Evolutionary conservation across 2,797 vertebrate species (phyloP).

Genomic region (Rhodeus uyekii): DNA sequence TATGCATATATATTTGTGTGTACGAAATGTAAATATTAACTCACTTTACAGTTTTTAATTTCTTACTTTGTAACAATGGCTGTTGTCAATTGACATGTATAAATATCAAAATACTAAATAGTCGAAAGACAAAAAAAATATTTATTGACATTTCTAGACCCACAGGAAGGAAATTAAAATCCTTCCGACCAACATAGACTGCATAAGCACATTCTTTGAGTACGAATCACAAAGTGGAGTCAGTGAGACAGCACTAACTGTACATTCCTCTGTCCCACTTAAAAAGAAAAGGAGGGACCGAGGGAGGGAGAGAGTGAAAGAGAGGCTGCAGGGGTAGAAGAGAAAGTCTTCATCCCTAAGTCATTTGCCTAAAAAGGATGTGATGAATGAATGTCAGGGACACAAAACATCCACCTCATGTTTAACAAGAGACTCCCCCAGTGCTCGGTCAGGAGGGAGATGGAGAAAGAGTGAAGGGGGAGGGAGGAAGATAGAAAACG

Average conservation of each 20-base stretch:
- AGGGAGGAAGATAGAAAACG: background rate
- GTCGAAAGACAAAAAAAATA: background rate
- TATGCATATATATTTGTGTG: background rate
- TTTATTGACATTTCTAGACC: background rate
- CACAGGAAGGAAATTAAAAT: constrained; percentile 23
- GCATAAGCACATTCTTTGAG: constrained; percentile 38
- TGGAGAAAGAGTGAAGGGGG: constrained; percentile 23
- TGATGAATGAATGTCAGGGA: constrained; percentile 58
- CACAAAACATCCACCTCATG: constrained; percentile 63
- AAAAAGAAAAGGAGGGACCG: constrained; percentile 30
- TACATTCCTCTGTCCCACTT: constrained; percentile 43
- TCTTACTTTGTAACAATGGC: background rate
- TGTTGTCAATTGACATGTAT: background rate
- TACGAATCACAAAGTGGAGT: constrained; percentile 25
- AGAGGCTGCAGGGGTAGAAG: constrained; percentile 36
- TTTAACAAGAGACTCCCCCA: constrained; percentile 58
- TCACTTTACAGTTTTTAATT: too few species aligned
- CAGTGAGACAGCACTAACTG: constrained; percentile 44
- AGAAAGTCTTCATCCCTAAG: constrained; percentile 56
- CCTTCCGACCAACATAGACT: background rate
- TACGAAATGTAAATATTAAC: background rate
- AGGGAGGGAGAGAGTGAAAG: constrained; percentile 28
- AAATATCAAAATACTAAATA: background rate
- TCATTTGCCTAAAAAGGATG: constrained; percentile 60
- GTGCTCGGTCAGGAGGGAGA: constrained; percentile 35